Evolutionary conservation across 2,888 invertebrate genomes (phyloP).

Genomic region (Drosophila buzzatii): DNA sequence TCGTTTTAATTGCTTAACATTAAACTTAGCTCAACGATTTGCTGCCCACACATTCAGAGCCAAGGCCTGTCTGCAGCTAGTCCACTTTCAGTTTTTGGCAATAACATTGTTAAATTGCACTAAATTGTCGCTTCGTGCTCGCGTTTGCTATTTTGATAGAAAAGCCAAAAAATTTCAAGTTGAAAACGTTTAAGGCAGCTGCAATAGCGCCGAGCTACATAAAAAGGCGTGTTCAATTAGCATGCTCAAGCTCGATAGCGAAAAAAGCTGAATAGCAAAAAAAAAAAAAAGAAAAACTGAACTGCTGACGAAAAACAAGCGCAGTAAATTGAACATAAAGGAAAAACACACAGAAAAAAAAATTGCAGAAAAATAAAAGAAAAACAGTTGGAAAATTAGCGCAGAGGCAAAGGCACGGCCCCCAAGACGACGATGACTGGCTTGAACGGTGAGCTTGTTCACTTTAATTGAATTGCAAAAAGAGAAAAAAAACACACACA

Average conservation of each 20-base stretch:
- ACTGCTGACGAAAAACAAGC: constrained; percentile 69
- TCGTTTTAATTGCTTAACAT: constrained; percentile 1
- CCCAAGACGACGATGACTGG: constrained; percentile 42
- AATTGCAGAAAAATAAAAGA: constrained; percentile 42
- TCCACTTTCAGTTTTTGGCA: constrained; percentile 52
- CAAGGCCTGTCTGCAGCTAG: constrained; percentile 33
- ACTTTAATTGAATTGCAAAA: constrained; percentile 75
- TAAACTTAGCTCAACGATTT: constrained; percentile 3
- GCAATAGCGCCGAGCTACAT: constrained; percentile 52
- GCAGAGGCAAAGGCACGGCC: constrained; percentile 69
- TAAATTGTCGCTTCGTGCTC: constrained; percentile 61
- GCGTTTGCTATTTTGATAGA: constrained; percentile 41
- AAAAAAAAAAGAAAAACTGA: constrained; percentile 14
- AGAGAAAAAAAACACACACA: constrained; percentile 28
- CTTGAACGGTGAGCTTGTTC: constrained; percentile 74
- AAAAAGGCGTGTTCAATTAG: constrained; percentile 80
- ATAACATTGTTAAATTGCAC: constrained; percentile 53
- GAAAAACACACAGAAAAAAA: constrained; percentile 53
- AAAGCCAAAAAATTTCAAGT: constrained; percentile 59
- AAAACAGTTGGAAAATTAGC: constrained; percentile 75
- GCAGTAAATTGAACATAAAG: constrained; percentile 75
- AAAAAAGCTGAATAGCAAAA: constrained; percentile 11
- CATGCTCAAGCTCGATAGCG: constrained; percentile 61
- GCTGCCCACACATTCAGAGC: constrained; percentile 11
- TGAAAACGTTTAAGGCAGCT: constrained; percentile 74